These are phyloP conservation scores for Pterostichus madidus DNA, from an alignment of 2,888 invertebrate genomes.

Conservation along the genomic window DNA sequence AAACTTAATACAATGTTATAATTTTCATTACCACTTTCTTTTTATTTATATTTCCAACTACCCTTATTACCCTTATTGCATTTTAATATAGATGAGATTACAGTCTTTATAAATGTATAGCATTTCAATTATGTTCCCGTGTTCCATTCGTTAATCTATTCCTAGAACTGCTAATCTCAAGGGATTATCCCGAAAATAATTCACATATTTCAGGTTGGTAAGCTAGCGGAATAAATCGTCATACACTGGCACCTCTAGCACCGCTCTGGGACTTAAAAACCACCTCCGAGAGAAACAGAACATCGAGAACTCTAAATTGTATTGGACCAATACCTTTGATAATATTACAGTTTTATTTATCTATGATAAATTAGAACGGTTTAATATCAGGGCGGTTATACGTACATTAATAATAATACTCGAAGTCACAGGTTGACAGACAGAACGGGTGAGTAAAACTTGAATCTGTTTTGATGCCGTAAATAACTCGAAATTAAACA, in stretches of 20 bases:
- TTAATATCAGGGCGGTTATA: not conserved
- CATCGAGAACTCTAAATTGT: not conserved
- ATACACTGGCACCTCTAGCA: not conserved
- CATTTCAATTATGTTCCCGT: too few species aligned
- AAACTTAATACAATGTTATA: too few species aligned
- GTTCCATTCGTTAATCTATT: too few species aligned
- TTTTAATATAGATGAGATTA: too few species aligned
- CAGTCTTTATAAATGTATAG: too few species aligned
- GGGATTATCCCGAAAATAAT: conserved; percentile 19
- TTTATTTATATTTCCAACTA: too few species aligned
- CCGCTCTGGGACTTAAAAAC: not conserved
- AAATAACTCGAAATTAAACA: too few species aligned
- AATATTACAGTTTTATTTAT: not conserved
- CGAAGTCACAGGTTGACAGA: too few species aligned
- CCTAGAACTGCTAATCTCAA: not conserved
- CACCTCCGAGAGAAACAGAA: conserved; percentile 5
- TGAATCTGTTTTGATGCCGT: too few species aligned
- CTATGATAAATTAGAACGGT: not conserved
- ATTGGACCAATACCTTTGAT: not conserved
- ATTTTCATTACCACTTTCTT: too few species aligned
- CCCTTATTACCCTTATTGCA: too few species aligned
- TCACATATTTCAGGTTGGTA: conserved; percentile 9
- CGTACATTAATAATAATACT: not conserved
- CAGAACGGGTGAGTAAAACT: too few species aligned
- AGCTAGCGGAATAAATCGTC: conserved; percentile 10